Evolutionary conservation across 1,140 invertebrate species (phyloP), one percentile per base, ranked within the genome.

Genomic region (Saccostrea echinata): DNA sequence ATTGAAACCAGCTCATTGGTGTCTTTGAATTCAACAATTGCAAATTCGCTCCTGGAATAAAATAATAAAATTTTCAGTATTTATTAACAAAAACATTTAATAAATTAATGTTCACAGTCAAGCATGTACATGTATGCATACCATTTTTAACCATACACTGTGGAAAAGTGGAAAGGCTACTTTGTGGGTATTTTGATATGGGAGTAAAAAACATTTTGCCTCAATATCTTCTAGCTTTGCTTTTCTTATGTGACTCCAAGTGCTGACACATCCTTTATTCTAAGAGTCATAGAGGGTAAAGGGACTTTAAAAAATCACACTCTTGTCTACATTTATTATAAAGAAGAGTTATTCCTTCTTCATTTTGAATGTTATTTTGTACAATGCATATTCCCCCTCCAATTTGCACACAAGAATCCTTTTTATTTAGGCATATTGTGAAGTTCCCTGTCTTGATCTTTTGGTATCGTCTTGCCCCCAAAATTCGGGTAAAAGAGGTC

Each of bases 271-370:
- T 81, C 30, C 30, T 81, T 81, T 33, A 81, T 81, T 81, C 76
- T 24, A 35, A 81, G 35, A 33, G 35, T 33, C 35, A 43, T 35
- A 18, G 76, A 81, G 27, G 27, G 12, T 43, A 81, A 81, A 27
- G 76, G 76, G 35, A 81, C 76, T 24, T 81, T 43, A 81, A 81
- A 81, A 30, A 81, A 81, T 81, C 35, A 35, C 30, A 24, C 35
- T 81, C 76, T 35, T 81, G 27, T 81, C 76, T n/a, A 43, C 30
- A 81, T 43, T 27, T 81, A 81, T 81, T 81, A 43, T 81, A 81
- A 21, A 81, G 18, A 35, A 81, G 76, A 18, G 18, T 81, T 24
- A 81, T 81, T 81, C 30, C 76, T 35, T 18, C 35, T 27, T 81
- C 30, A 30, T 81, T 33, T 81, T 81, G 27, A 4, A 81, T 30